Percentiles rank a stretch among this genome's conserved stretches.
Conservation (phyloP, 2,113 vertebrate species). For the Dunckerocampus dactyliophorus region DNA sequence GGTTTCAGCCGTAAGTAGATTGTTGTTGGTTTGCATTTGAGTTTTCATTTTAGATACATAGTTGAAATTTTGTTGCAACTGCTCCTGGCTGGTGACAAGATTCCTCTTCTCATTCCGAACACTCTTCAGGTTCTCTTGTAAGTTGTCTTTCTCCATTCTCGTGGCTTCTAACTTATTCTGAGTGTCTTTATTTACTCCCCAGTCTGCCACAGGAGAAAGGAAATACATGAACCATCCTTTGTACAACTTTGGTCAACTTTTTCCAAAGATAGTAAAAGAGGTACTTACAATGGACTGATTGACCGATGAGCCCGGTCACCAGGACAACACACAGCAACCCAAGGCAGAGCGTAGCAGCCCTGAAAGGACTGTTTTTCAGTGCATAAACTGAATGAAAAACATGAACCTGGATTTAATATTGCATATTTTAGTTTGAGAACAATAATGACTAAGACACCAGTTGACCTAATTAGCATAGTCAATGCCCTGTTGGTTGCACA, state of each 20-base stretch:
- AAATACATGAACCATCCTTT: neutral
- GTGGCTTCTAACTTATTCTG: conserved; percentile 12
- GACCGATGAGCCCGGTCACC: conserved; percentile 44
- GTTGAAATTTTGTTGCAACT: fast-evolving
- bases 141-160: conserved; percentile 13
- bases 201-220: conserved; percentile 29
- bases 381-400: conserved; percentile 24
- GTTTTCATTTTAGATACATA: fast-evolving
- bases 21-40: conserved; percentile 2
- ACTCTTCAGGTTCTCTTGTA: conserved; percentile 16
- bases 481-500: too few relatives aligned
- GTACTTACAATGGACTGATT: conserved; percentile 51
- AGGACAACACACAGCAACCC: conserved; percentile 49
- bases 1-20: neutral
- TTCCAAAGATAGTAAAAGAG: conserved; percentile 3
- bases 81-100: fast-evolving
- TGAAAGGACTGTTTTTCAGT: conserved; percentile 47
- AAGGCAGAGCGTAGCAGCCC: conserved; percentile 32
- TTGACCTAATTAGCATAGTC: too few relatives aligned
- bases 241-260: neutral
- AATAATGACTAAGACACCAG: too few relatives aligned
- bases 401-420: neutral
- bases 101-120: conserved; percentile 9
- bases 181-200: conserved; percentile 9
- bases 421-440: neutral